Conservation (phyloP, 2,888 invertebrate genomes). For the Eumacrocentrus americanus region DNA sequence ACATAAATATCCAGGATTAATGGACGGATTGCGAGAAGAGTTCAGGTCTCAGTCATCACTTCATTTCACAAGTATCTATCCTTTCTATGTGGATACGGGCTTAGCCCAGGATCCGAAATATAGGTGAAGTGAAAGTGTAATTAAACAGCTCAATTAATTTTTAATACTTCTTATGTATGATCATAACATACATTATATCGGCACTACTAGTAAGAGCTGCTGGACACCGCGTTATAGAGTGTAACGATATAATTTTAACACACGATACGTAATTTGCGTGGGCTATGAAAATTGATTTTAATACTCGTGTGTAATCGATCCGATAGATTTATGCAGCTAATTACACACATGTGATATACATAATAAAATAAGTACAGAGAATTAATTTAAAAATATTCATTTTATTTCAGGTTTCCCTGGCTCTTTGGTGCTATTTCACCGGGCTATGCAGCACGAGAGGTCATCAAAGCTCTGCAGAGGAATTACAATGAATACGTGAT, state of each 20-base stretch:
- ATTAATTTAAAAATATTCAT: not conserved
- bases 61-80: conserved; percentile 66
- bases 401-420: conserved; percentile 44
- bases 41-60: conserved; percentile 47
- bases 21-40: conserved; percentile 53
- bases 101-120: conserved; percentile 57
- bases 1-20: conserved; percentile 50
- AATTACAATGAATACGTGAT: conserved; percentile 52
- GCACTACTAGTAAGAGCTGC: no score
- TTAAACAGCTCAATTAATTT: conserved; percentile 21
- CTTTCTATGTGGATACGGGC: conserved; percentile 64
- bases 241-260: no score
- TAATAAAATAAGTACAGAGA: not conserved
- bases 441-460: conserved; percentile 46
- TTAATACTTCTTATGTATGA: not conserved
- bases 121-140: conserved; percentile 48
- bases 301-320: not conserved
- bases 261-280: no score
- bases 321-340: not conserved
- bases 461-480: conserved; percentile 47
- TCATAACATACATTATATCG: not conserved
- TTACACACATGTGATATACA: not conserved
- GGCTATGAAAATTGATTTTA: not conserved
- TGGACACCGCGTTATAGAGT: not conserved
- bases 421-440: conserved; percentile 46